Base-by-base conservation (phyloP, 64 coral and sea anemone species). In the Dendrophyllia cribrosa region DNA sequence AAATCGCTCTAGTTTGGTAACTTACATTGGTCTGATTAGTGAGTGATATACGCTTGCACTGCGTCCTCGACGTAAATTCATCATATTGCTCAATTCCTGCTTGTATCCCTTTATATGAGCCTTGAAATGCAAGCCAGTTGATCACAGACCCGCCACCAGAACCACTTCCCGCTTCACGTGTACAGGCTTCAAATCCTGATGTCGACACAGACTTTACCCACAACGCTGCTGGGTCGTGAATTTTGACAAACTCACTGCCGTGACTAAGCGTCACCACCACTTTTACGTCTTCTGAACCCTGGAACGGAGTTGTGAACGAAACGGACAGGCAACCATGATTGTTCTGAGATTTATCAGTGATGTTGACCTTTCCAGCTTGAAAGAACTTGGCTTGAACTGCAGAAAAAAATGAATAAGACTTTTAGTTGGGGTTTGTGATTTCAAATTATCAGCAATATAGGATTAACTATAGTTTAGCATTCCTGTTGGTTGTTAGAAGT, bases 71-170 rank as follows among this genome's bases (percentile, higher is more conserved):
- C 46, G 86, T 64, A 21, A 88, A 89, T 16, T 89, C 58, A 12
- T 65, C 64, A 55, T 89, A 89, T 19, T 64, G 1, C 9, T 24
- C 86, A 7, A 61, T 89, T n/a, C 86, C 92, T 49, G 53, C 46
- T 15, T 89, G 5, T 1, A 76, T 48, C 0, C 60, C 86, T 11
- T 73, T 50, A 43, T 61, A 66, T 1, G 68, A 74, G 6, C 68
- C 86, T 84, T 89, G 86, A 23, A 89, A 94, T 14, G 92, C 86
- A 7, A 94, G 16, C 92, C 92, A 94, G 51, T 88, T 94, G 45
- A 94, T 16, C 19, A 83, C 92, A 43, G 86, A 78, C 13, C 14
- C 79, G 7, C 77, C 70, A 6, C 51, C 74, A 4, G 92, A 89
- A 4, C 92, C 92, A 51, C 82, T 72, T 19, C 92, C 92, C 3